phyloP scores from a whole-genome alignment of 2,113 vertebrate species.

The Ivindomyrus marchei region DNA sequence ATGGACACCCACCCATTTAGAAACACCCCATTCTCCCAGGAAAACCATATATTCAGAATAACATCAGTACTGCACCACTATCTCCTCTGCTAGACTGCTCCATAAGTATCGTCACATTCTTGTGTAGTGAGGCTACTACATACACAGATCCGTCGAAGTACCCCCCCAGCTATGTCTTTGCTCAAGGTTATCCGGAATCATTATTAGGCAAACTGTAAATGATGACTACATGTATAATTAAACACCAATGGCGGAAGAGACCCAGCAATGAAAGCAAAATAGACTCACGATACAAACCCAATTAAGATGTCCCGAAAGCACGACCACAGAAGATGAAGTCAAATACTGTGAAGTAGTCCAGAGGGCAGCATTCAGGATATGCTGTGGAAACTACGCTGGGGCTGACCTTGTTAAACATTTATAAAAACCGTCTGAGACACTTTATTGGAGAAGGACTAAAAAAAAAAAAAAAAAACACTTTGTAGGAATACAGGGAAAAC shows the following conservation, averaged over 20 bases:
- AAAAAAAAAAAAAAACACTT: conserved; percentile 17
- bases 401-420: conserved; percentile 59
- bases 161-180: not conserved
- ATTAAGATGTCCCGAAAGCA: conserved; percentile 19
- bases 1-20: not conserved
- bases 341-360: conserved; percentile 26
- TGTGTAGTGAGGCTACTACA: not conserved
- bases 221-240: not conserved
- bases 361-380: conserved; percentile 29
- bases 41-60: not conserved
- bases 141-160: not conserved
- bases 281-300: conserved; percentile 10
- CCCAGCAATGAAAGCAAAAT: not conserved
- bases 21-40: not conserved
- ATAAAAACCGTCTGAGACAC: conserved; percentile 48
- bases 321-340: conserved; percentile 23
- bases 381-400: conserved; percentile 36
- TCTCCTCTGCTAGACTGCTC: not conserved
- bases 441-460: conserved; percentile 44
- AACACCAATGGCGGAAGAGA: not conserved
- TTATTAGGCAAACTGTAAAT: conserved; percentile 9
- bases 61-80: not conserved
- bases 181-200: conserved; percentile 2
- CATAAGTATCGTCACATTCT: not conserved
- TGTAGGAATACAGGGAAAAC: conserved; percentile 43